A percentile compares a stretch with the other conserved stretches of the same genome.
These are phyloP conservation scores for Chrysopa pallens DNA, from an alignment of 1,140 invertebrate species.

Conservation along the genomic window DNA sequence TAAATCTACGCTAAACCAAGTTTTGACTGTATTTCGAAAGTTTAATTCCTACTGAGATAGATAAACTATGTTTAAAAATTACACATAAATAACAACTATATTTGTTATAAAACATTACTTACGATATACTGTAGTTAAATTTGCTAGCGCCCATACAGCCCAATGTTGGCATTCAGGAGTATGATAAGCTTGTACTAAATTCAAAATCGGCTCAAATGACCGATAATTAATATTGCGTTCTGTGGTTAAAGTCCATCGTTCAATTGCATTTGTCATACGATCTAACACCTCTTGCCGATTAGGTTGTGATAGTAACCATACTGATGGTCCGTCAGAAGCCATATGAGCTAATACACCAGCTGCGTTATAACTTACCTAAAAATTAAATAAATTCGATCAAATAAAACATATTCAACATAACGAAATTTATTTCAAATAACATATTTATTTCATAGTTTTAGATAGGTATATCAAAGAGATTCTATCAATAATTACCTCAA, in stretches of 20 bases:
- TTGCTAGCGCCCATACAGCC: slow-evolving; percentile 95
- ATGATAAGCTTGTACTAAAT: slow-evolving; percentile 59
- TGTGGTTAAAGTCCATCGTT: slow-evolving; percentile 70
- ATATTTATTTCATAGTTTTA: neutral
- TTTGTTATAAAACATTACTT: slow-evolving; percentile 25
- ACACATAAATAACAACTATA: neutral
- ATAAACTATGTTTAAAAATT: slow-evolving; percentile 1
- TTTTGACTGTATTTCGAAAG: too few species aligned
- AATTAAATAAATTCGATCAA: neutral
- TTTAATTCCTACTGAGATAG: neutral
- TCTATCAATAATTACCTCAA: slow-evolving; percentile 63
- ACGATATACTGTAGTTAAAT: slow-evolving; percentile 85
- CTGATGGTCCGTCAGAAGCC: slow-evolving; percentile 72
- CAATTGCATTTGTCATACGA: slow-evolving; percentile 62
- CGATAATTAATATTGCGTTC: slow-evolving; percentile 93
- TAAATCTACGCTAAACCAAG: too few species aligned
- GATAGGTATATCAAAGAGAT: too few species aligned
- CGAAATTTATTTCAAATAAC: too few species aligned
- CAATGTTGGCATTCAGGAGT: slow-evolving; percentile 86
- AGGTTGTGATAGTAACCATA: slow-evolving; percentile 61
- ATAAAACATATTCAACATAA: neutral
- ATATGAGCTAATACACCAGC: slow-evolving; percentile 91
- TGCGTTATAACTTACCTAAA: slow-evolving; percentile 86
- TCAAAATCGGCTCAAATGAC: slow-evolving; percentile 81
- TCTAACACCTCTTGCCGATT: slow-evolving; percentile 52